These are phyloP conservation scores for Oplegnathus fasciatus DNA, from an alignment of 2,113 vertebrate species.

Conservation along the genomic window DNA sequence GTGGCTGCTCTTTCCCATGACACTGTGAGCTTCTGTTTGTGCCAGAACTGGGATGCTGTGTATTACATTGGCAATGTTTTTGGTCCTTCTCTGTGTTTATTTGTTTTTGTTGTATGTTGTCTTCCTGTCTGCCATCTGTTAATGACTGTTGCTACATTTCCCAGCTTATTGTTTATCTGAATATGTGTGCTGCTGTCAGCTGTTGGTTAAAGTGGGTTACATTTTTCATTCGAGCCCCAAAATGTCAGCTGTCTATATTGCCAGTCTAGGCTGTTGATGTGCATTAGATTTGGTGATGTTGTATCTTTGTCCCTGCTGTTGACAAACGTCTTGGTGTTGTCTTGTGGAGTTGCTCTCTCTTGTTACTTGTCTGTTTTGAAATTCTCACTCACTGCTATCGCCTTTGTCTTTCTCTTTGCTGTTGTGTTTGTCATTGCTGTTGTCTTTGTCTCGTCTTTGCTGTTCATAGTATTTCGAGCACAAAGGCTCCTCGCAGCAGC, in stretches of 20 bases:
- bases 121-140: not conserved
- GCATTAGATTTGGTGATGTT: not conserved
- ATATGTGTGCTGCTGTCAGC: not conserved
- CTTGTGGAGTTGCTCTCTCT: not conserved
- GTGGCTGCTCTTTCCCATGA: not conserved
- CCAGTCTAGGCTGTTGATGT: not conserved
- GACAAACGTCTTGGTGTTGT: not conserved
- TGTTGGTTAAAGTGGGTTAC: not conserved
- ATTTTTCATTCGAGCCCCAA: not conserved
- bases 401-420: not conserved
- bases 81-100: not conserved
- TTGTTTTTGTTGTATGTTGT: not conserved
- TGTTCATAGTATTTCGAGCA: not conserved
- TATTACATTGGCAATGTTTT: not conserved
- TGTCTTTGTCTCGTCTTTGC: not conserved
- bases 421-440: not conserved
- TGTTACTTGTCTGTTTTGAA: not conserved
- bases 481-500: not conserved
- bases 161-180: not conserved
- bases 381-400: not conserved
- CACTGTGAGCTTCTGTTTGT: not conserved
- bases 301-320: not conserved
- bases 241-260: not conserved
- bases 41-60: not conserved
- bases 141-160: not conserved